Conservation (phyloP, 2,797 vertebrate species). For the Chiroxiphia lanceolata region DNA sequence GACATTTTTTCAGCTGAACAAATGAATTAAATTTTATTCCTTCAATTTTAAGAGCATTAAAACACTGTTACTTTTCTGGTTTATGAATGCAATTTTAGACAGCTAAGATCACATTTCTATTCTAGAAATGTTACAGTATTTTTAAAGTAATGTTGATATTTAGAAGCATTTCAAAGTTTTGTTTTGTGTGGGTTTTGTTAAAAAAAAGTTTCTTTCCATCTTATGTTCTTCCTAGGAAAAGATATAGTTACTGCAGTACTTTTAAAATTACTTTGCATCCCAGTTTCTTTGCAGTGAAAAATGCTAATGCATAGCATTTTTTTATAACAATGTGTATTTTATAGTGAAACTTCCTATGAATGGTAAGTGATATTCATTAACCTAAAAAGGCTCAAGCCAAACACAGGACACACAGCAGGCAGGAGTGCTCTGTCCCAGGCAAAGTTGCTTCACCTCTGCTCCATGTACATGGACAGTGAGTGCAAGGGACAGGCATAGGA, state of each 20-base stretch:
- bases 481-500: neutral
- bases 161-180: neutral
- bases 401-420: rapidly evolving
- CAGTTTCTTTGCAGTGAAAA: neutral
- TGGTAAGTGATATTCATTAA: neutral
- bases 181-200: neutral
- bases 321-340: neutral
- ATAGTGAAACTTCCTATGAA: neutral
- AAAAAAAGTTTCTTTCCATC: neutral
- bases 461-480: rapidly evolving
- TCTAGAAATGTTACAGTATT: neutral
- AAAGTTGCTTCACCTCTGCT: neutral
- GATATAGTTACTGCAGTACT: neutral
- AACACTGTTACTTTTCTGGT: neutral
- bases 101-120: neutral
- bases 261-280: neutral
- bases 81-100: neutral
- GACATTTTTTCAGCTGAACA: neutral
- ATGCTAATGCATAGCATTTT: neutral
- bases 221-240: neutral
- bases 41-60: neutral
- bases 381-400: neutral
- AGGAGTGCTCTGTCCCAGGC: neutral
- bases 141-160: neutral
- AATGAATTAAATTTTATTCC: constrained; percentile 10